Base-by-base conservation (phyloP, 1,140 invertebrate species). In the Antheraea pernyi region DNA sequence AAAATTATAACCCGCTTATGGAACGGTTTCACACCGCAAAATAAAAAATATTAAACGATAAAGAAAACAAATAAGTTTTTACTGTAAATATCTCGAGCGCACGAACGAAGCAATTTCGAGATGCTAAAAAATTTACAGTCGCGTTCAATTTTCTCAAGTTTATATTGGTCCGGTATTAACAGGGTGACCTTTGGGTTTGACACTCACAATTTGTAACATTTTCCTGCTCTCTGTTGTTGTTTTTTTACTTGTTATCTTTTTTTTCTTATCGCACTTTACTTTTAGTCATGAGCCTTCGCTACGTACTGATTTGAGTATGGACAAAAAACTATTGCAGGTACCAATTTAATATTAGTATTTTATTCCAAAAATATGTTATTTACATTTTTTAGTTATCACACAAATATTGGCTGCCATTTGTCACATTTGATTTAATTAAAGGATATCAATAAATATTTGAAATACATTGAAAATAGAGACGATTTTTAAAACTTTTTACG, bases 51-150 rank as follows among this genome's bases (percentile, higher is more conserved):
- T 13, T 53, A 53, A 53, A 53, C 46, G 46, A 7, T 53, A 53
- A 53, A 53, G 46, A n/a, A 53, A 53, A 53, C 46, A 53, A 53
- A 53, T 53, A 53, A 53, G 46, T 53, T 53, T 53, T 16, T 53
- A 53, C 46, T 53, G 46, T 53, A 53, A 53, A 53, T n/a, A 53
- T 53, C 46, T 16, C 10, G 46, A 53, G 46, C 10, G 46, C 46
- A 11, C 46, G 46, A 53, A 53, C 46, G 13, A 53, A 53, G 46
- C 46, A 53, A 53, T 53, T 53, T 53, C 46, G 46, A 53, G 46
- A 16, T 53, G 46, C 46, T 53, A 53, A 53, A 53, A 53, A 53
- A 53, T 53, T 53, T 53, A 53, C 46, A 53, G 46, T 53, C 46
- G 46, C 46, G 11, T 53, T 53, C 46, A 53, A 53, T 53, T 13